Conservation (phyloP, 2,113 vertebrate species). For the Pipra filicauda region DNA sequence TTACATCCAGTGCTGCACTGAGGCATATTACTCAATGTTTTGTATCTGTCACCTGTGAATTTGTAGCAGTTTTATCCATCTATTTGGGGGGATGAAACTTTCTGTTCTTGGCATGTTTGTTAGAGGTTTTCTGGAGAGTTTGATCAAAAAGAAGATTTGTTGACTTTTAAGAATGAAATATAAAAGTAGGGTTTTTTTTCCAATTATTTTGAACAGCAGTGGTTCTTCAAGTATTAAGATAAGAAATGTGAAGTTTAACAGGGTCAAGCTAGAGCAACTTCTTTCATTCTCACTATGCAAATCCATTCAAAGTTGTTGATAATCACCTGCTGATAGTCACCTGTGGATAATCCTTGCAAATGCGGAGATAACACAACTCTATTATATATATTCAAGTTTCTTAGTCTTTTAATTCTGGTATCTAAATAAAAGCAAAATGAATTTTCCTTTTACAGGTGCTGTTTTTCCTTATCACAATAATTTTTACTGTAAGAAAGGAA, state of each 20-base stretch:
- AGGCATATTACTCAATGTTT: background rate
- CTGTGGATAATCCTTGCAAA: background rate
- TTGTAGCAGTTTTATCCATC: background rate
- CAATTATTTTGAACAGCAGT: background rate
- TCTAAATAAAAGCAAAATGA: background rate
- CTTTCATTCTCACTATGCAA: background rate
- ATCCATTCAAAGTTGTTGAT: background rate
- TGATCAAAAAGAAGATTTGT: background rate
- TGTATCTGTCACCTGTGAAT: background rate
- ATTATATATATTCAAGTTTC: background rate
- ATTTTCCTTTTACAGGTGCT: background rate
- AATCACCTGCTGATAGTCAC: background rate
- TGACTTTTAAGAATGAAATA: background rate
- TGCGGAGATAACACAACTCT: background rate
- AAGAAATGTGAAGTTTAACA: background rate
- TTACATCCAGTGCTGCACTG: background rate
- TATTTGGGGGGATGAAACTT: background rate
- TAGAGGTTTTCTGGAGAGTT: background rate
- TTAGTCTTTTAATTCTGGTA: background rate
- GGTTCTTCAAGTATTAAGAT: background rate
- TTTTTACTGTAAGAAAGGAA: background rate
- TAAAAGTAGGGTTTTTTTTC: background rate
- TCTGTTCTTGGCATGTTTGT: background rate
- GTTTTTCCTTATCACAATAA: background rate
- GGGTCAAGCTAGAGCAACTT: background rate